These are phyloP conservation scores for Pseudomyrmex sp. DNA, from an alignment of 1,140 invertebrate species.

Conservation along the genomic window DNA sequence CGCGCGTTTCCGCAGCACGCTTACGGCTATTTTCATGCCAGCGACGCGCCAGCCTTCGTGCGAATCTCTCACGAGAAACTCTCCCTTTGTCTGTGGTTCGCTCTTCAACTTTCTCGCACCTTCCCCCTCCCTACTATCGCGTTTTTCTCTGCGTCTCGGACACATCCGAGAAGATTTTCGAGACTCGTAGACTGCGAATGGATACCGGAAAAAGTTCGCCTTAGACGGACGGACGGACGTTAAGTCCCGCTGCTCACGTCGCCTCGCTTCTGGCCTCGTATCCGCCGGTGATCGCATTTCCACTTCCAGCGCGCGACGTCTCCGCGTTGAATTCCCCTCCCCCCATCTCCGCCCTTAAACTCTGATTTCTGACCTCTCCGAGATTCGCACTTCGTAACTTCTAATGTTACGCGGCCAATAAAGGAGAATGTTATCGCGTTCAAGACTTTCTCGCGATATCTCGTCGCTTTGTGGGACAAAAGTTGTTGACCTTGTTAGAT, in stretches of 20 bases:
- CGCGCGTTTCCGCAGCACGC: constrained; percentile 7
- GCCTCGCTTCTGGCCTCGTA: background rate
- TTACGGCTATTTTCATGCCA: constrained; percentile 45
- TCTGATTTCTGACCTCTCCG: constrained; percentile 16
- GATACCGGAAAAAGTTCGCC: constrained; percentile 44
- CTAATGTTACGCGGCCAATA: background rate
- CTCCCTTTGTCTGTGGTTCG: background rate
- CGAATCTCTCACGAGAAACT: constrained; percentile 5
- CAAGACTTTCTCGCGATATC: background rate
- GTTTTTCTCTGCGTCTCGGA: background rate
- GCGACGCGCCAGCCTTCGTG: background rate
- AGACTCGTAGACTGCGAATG: constrained; percentile 33
- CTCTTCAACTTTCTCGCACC: background rate
- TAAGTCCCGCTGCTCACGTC: background rate
- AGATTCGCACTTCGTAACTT: background rate
- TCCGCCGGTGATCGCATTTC: background rate
- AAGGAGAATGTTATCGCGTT: background rate
- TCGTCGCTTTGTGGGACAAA: background rate
- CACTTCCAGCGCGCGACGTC: background rate
- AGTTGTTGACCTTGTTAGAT: background rate
- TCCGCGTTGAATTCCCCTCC: background rate
- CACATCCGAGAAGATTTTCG: constrained; percentile 41
- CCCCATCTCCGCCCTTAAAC: background rate
- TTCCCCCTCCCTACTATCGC: background rate
- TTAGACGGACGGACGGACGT: constrained; percentile 2